These are phyloP conservation scores for Acronicta aceris DNA, from an alignment of 2,888 invertebrate genomes.

Conservation along the genomic window DNA sequence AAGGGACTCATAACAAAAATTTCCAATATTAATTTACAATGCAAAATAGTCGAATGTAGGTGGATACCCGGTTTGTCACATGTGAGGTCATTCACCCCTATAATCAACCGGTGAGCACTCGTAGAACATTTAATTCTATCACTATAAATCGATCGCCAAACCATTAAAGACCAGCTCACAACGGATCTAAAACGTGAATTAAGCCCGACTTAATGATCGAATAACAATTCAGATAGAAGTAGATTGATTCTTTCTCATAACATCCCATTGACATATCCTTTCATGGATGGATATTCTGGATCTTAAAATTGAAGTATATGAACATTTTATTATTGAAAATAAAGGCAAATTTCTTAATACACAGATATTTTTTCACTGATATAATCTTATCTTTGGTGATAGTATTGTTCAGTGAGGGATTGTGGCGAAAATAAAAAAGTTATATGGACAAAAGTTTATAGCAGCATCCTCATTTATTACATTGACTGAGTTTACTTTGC, in stretches of 20 bases:
- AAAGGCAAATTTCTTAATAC: too few relatives aligned
- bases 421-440: constrained; percentile 11
- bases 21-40: constrained; percentile 56
- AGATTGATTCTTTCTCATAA: constrained; percentile 11
- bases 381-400: constrained; percentile 20
- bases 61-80: constrained; percentile 60
- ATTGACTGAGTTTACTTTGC: constrained; percentile 11
- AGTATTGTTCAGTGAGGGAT: constrained; percentile 3
- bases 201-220: constrained; percentile 37
- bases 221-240: constrained; percentile 34
- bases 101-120: constrained; percentile 48
- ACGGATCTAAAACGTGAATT: constrained; percentile 43
- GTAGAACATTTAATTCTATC: constrained; percentile 49
- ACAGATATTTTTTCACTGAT: constrained; percentile 9
- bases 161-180: constrained; percentile 44
- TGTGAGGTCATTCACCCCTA: constrained; percentile 59
- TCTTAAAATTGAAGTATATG: too few relatives aligned
- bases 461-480: constrained; percentile 38
- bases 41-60: constrained; percentile 63
- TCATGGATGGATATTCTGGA: too few relatives aligned
- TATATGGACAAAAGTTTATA: constrained; percentile 18
- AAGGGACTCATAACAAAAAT: constrained; percentile 64
- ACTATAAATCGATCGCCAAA: constrained; percentile 51
- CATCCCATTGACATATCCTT: constrained; percentile 24
- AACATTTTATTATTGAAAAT: too few relatives aligned